phyloP scores from a whole-genome alignment of 1,140 invertebrate species.

The Thaumatotibia leucotreta region DNA sequence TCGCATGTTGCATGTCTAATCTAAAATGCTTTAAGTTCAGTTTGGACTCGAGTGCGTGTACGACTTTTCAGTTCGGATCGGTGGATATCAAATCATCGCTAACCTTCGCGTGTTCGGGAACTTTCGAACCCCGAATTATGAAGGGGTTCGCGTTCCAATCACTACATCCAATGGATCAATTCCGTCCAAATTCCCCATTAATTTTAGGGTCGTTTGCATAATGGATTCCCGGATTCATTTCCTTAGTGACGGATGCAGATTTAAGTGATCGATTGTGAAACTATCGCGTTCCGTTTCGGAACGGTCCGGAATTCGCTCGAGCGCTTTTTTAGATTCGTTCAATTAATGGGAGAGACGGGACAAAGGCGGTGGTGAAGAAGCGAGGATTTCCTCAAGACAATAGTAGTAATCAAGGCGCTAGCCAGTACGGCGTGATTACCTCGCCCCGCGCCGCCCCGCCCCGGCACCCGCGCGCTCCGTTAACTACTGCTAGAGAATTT shows the following conservation, averaged over 20 bases:
- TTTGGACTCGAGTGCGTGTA: not conserved
- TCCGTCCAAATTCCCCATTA: conserved; percentile 15
- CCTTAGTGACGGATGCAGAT: conserved; percentile 12
- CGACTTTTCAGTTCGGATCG: conserved; percentile 20
- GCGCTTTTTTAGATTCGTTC: conserved; percentile 39
- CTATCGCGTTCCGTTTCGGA: not conserved
- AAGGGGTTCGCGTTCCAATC: conserved; percentile 37
- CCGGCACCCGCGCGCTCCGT: conserved; percentile 14
- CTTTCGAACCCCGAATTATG: conserved; percentile 24
- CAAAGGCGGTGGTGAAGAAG: conserved; percentile 44
- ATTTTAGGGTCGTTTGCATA: conserved; percentile 18
- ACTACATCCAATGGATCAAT: conserved; percentile 24
- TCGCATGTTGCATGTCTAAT: not conserved
- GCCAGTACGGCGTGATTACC: conserved; percentile 35
- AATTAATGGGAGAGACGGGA: conserved; percentile 45
- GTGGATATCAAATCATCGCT: conserved; percentile 26
- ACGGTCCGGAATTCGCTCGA: not conserved
- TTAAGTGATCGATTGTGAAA: conserved; percentile 10
- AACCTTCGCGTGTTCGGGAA: conserved; percentile 26
- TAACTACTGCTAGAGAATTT: conserved; percentile 35
- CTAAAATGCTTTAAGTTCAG: not conserved
- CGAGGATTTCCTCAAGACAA: conserved; percentile 56
- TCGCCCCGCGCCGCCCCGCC: conserved; percentile 14
- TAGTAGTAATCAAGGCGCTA: conserved; percentile 44
- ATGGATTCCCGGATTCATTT: conserved; percentile 16